Conservation (phyloP, 2,888 invertebrate genomes). For the Eupithecia inturbata region DNA sequence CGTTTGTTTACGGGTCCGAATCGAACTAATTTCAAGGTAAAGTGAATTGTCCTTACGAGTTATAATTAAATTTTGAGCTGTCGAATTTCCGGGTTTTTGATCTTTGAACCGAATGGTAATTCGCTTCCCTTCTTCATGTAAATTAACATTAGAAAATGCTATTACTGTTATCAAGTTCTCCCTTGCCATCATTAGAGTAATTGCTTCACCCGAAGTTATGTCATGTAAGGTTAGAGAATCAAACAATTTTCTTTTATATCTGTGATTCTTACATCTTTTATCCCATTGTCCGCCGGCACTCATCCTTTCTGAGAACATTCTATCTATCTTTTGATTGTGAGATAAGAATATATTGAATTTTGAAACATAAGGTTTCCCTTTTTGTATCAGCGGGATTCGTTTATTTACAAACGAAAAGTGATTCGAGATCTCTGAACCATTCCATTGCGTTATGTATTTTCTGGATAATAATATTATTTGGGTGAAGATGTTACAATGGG, state of each 20-base stretch:
- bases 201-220: constrained; percentile 57
- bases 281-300: constrained; percentile 65
- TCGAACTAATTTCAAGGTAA: constrained; percentile 76
- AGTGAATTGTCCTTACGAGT: constrained; percentile 71
- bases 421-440: constrained; percentile 32
- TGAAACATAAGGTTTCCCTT: constrained; percentile 72
- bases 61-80: constrained; percentile 74
- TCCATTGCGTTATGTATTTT: constrained; percentile 40
- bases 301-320: constrained; percentile 61
- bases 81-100: constrained; percentile 51
- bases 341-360: constrained; percentile 77
- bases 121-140: constrained; percentile 46
- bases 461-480: constrained; percentile 35
- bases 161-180: constrained; percentile 51
- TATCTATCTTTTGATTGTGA: constrained; percentile 61
- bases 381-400: constrained; percentile 56
- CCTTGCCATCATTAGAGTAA: constrained; percentile 68
- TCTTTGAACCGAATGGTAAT: constrained; percentile 44
- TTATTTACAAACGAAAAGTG: constrained; percentile 45
- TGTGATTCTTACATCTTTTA: constrained; percentile 74
- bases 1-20: constrained; percentile 69
- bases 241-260: constrained; percentile 74
- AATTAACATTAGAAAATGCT: constrained; percentile 46
- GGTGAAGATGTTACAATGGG: constrained; percentile 29
- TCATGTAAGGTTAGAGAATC: constrained; percentile 48